Evolutionary conservation across 2,888 invertebrate species (phyloP).

Genomic region (Lasioglossum marginatum): DNA sequence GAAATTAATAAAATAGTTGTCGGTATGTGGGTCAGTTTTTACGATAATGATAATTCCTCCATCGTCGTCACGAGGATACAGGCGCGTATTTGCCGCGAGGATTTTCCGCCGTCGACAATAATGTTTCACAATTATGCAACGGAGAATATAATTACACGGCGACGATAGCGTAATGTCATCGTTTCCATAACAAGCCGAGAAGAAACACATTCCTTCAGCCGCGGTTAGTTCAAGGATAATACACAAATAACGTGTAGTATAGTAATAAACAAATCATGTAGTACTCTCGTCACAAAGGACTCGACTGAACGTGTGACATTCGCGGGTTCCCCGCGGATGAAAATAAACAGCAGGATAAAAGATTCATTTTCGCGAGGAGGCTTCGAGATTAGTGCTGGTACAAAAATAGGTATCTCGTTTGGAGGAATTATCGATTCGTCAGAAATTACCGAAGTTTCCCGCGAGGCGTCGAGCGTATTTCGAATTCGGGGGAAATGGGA

Average conservation of each 20-base stretch:
- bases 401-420: neutral
- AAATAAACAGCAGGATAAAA: neutral
- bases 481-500: neutral
- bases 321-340: neutral
- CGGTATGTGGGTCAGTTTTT: slow-evolving; percentile 12
- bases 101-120: slow-evolving; percentile 15
- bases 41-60: neutral
- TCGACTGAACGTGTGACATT: neutral
- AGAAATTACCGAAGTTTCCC: neutral
- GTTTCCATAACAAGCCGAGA: neutral
- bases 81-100: neutral
- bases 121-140: slow-evolving; percentile 22
- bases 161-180: slow-evolving; percentile 16
- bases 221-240: slow-evolving; percentile 22
- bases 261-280: neutral
- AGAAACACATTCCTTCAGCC: slow-evolving; percentile 9
- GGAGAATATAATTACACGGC: slow-evolving; percentile 24
- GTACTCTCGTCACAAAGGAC: neutral
- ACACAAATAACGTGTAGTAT: neutral
- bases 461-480: neutral
- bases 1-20: neutral
- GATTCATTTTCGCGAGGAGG: neutral
- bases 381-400: neutral
- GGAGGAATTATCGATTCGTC: neutral
- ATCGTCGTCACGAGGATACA: neutral